Base-by-base conservation (phyloP, 2,113 vertebrate species). In the Macrotus californicus region DNA sequence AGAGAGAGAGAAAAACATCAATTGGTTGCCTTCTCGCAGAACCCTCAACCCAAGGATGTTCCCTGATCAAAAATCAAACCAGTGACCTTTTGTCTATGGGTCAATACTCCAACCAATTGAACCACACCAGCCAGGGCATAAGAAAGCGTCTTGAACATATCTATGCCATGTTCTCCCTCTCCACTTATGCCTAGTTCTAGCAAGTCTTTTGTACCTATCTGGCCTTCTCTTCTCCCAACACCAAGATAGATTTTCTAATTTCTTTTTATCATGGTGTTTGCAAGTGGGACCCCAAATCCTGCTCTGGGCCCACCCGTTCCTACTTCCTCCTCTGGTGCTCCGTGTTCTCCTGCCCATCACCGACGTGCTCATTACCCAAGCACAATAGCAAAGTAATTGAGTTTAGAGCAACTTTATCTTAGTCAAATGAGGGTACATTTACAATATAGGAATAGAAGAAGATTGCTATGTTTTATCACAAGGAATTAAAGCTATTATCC, bases 401-500 rank as follows among this genome's bases (percentile, higher is more conserved):
- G 0, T 88, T 69, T 46, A 90, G 16, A 80, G 88, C 10, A 5
- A 70, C 92, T 96, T 94, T 89, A 21, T 92, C 94, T 86, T 90
- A 72, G 46, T 90, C 81, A 82, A 93, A 91, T 1, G 11, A 19
- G 31, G 34, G 19, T 64, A 64, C 21, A 67, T 94, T 94, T 82
- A 59, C 14, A 82, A 22, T 36, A 61, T 34, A 92, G 70, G 96
- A 76, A 84, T 36, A 52, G 43, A 52, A 41, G 46, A 81, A 21
- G 24, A 87, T 79, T 89, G 50, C 10, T 84, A 3, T 77, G 59
- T 79, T 96, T 95, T 86, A 85, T 77, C 93, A 96, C 29, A 90
- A 91, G 39, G n/a, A 96, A 95, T 88, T 94, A 93, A 96, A 94
- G 77, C 46, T 89, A 67, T 87, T 89, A 84, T 67, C 59, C 22